These are phyloP conservation scores for Melanotaenia trifasciata DNA, from an alignment of 2,797 vertebrate genomes.

Conservation along the genomic window DNA sequence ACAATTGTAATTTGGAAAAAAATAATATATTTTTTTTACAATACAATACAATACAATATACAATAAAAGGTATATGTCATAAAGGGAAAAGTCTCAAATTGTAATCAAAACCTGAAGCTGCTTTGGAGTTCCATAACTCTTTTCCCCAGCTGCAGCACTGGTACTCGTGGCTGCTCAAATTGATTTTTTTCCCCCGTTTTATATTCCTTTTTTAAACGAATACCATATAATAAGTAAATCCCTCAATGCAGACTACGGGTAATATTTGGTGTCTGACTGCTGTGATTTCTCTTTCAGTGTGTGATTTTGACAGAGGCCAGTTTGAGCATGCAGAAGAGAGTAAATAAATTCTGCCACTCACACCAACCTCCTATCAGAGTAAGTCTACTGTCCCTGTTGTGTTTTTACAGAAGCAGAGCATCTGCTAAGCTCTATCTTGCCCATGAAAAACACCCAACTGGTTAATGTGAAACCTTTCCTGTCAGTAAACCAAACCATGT, in stretches of 20 bases:
- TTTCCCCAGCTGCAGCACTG: background rate
- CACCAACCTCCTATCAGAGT: slow-evolving; percentile 94
- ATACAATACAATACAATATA: too few relatives aligned
- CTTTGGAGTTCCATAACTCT: too few relatives aligned
- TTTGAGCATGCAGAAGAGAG: slow-evolving; percentile 89
- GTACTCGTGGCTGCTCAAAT: background rate
- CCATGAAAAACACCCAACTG: background rate
- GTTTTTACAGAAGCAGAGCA: background rate
- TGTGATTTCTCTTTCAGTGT: slow-evolving; percentile 84
- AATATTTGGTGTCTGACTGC: slow-evolving; percentile 7
- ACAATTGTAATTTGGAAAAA: too few relatives aligned
- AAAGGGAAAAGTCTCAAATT: too few relatives aligned
- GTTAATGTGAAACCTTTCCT: slow-evolving; percentile 3
- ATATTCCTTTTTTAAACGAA: too few relatives aligned
- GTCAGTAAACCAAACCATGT: slow-evolving; percentile 9
- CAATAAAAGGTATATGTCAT: too few relatives aligned
- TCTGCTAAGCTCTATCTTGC: background rate
- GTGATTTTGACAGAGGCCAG: slow-evolving; percentile 93
- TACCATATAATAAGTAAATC: too few relatives aligned
- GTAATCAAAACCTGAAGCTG: too few relatives aligned
- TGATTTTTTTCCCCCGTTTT: too few relatives aligned
- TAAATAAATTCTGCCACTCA: slow-evolving; percentile 92
- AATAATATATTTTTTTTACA: too few relatives aligned
- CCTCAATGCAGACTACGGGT: background rate
- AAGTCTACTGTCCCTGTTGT: slow-evolving; percentile 34